Evolutionary conservation across 1,140 invertebrate genomes (phyloP), one percentile per base, ranked within the genome.

Genomic region (Drosophila sp.): DNA sequence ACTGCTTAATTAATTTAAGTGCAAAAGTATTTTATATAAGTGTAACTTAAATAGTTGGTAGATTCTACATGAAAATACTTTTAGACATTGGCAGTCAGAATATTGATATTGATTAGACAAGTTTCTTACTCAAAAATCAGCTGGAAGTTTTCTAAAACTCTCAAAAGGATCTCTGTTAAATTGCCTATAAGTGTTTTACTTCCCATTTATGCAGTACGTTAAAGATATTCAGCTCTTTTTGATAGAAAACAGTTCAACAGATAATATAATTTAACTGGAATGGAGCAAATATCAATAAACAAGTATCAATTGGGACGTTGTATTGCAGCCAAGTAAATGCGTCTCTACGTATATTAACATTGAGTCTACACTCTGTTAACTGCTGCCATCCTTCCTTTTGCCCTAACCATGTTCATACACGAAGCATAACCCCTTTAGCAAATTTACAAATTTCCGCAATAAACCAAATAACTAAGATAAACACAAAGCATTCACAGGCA

Each of bases 391-490:
- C 4, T 21, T 7, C 0, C 29, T n/a, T 27, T 14, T 7, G 34
- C 7, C 27, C 45, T 36, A 14, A 32, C 25, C 40, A 29, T 46
- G 51, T n/a, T 9, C 7, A 9, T 41, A 18, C 29, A 57, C 69
- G 25, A 13, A 27, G 25, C 34, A 43, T 53, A 81, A 86, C 67
- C 81, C 81, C 82, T 86, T 81, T 80, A 80, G 70, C 78, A 78
- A 86, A 84, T 84, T 84, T 84, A 86, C 80, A 86, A 84, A 84
- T 84, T 84, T 86, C 81, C 81, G 82, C 81, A 84, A 87, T 87
- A 86, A 82, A 78, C 53, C 75, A 86, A 86, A 86, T 82, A 86
- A 87, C 82, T 72, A 81, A 81, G 81, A 75, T 81, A 82, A 81
- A 84, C 72, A 78, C 81, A 84, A 80, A 75, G 78, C 58, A 75